These are phyloP conservation scores for Drosophila leonis DNA, from an alignment of 2,888 invertebrate species.

Conservation along the genomic window DNA sequence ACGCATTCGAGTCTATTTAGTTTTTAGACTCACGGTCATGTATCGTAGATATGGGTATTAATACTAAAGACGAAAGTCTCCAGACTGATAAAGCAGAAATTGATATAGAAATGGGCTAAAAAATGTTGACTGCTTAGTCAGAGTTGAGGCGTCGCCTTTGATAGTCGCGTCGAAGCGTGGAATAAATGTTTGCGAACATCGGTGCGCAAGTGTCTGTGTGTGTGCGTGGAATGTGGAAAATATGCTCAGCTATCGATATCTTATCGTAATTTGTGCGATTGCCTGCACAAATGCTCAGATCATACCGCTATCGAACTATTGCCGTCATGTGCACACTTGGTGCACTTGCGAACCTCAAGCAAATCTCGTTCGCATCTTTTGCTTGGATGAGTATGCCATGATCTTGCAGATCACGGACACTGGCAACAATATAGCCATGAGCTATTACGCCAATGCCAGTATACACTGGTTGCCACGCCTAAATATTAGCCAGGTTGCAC, in stretches of 20 bases:
- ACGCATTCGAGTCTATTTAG: background rate
- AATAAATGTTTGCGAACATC: constrained; percentile 33
- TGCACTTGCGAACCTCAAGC: constrained; percentile 66
- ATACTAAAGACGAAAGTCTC: constrained; percentile 27
- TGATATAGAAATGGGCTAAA: constrained; percentile 30
- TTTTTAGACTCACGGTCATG: background rate
- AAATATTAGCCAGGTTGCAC: constrained; percentile 47
- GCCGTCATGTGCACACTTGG: constrained; percentile 28
- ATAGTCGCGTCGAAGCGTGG: constrained; percentile 3
- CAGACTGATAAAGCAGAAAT: constrained; percentile 18
- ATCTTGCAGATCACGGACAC: constrained; percentile 55
- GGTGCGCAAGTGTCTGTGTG: background rate
- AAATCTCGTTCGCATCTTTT: constrained; percentile 62
- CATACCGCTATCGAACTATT: constrained; percentile 63
- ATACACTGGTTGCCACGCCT: constrained; percentile 59
- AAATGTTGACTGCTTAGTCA: constrained; percentile 49
- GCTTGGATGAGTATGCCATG: constrained; percentile 63
- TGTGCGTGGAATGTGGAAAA: constrained; percentile 20
- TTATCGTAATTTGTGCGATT: constrained; percentile 21
- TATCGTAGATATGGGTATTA: constrained; percentile 25
- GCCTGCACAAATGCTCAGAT: constrained; percentile 46
- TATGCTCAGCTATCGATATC: constrained; percentile 45
- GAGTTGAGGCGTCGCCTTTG: constrained; percentile 40
- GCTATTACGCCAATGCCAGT: constrained; percentile 49
- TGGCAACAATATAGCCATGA: constrained; percentile 56